Base-by-base conservation (phyloP, 2,797 vertebrate species). In the Sebastes elongatus region DNA sequence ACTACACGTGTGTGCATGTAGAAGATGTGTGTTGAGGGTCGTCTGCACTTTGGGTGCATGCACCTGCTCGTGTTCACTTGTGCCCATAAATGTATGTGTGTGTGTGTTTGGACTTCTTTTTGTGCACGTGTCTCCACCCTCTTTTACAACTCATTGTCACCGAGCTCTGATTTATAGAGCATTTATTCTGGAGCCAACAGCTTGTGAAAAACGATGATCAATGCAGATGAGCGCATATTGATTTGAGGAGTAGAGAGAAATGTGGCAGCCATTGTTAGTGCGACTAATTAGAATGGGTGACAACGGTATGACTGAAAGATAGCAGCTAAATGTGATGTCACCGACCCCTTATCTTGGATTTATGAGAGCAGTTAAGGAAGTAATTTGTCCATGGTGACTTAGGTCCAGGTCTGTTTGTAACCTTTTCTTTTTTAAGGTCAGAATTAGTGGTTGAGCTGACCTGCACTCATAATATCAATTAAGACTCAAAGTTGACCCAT, bases 221-320 rank as follows among this genome's bases (percentile, higher is more conserved):
- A 86, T 93, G 76, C 84, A 90, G 84, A 93, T 82, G 79, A 89
- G 79, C 1, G 30, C 74, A 52, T 89, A 92, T 93, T 78, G 89
- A 91, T 90, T 74, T 55, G 38, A 32, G 67, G 67, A 46, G 60
- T 35, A 63, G 64, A 61, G 80, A 84, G 71, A 83, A 84, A 81
- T 66, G 78, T 65, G 64, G 52, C 13, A 1, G 69, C 23, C 77
- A 28, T 86, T 88, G 82, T 90, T 84, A 78, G 86, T 27, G 53
- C 52, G 55, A 63, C 82, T 90, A 90, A 92, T 93, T 89, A 76
- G 69, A 82, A 71, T 59, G 62, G 74, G 23, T 63, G 81, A 78
- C 52, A 68, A 82, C 71, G 53, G 28, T 78, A 57, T 84, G 75
- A 81, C 42, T 76, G 42, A 76, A 74, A 72, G 74, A 81, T 65